Evolutionary conservation across 2,888 invertebrate genomes (phyloP).

Genomic region (Ophion ellenae): DNA sequence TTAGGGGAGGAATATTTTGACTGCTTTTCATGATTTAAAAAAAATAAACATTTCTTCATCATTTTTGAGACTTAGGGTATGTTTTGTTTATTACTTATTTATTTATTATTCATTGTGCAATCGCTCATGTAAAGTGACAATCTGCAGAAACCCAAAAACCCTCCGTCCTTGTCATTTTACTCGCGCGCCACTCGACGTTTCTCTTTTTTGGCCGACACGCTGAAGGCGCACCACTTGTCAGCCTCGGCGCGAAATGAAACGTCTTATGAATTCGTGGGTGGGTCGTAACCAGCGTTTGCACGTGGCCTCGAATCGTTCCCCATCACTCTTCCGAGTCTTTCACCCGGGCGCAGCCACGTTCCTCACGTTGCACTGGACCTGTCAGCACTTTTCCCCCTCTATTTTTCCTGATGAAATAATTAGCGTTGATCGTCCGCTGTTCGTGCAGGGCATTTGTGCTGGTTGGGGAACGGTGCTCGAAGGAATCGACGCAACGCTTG

Average conservation of each 20-base stretch:
- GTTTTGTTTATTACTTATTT: too few species aligned
- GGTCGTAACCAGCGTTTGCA: conserved; percentile 32
- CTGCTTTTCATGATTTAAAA: too few species aligned
- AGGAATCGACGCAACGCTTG: too few species aligned
- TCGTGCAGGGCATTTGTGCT: neutral
- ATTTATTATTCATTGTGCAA: too few species aligned
- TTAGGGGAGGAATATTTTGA: too few species aligned
- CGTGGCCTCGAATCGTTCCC: neutral
- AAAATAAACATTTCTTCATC: too few species aligned
- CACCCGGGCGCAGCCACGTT: neutral
- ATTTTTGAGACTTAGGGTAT: too few species aligned
- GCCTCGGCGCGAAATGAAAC: conserved; percentile 43
- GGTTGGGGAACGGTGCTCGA: too few species aligned
- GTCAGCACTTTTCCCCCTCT: neutral
- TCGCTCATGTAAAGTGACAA: too few species aligned
- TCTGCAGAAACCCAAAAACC: conserved; percentile 16
- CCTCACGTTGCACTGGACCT: neutral
- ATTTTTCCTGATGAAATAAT: neutral
- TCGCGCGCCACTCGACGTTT: conserved; percentile 35
- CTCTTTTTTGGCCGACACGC: conserved; percentile 50
- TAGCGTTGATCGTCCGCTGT: neutral
- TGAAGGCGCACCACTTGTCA: conserved; percentile 63
- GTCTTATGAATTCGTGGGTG: conserved; percentile 61
- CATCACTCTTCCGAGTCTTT: conserved; percentile 1
- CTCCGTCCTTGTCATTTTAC: conserved; percentile 29